Evolutionary conservation across 2,797 vertebrate species (phyloP).

Genomic region (Clarias laeviceps): DNA sequence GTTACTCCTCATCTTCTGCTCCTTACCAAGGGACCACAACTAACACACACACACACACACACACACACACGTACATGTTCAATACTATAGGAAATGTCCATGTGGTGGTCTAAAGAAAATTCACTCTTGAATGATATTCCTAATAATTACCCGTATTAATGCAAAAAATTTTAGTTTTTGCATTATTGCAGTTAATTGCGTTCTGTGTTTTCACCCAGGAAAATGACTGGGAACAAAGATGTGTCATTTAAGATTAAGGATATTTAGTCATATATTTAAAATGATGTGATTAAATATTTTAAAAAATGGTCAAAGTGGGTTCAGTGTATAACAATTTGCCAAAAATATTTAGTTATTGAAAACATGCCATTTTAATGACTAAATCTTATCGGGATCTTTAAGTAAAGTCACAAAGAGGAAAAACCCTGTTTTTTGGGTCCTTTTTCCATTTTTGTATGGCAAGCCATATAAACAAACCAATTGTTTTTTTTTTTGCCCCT

Average conservation of each 20-base stretch:
- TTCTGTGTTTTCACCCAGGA: background rate
- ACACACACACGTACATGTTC: background rate
- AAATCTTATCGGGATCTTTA: background rate
- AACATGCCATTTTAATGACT: background rate
- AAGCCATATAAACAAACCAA: too few species aligned
- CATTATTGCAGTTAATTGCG: background rate
- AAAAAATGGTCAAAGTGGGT: background rate
- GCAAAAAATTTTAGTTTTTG: too few species aligned
- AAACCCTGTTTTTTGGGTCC: too few species aligned
- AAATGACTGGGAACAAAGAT: background rate
- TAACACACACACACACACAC: constrained; percentile 48
- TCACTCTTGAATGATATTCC: background rate
- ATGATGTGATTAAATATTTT: background rate
- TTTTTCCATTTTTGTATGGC: too few species aligned
- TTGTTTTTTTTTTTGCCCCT: too few species aligned
- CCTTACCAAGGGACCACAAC: constrained; percentile 76
- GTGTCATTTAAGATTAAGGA: background rate
- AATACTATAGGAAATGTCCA: background rate
- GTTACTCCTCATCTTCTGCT: constrained; percentile 70
- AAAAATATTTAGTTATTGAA: background rate
- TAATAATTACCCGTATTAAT: background rate
- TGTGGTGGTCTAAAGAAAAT: background rate
- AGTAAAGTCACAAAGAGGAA: too few species aligned
- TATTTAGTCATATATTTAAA: background rate
- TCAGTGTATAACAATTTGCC: background rate